Conservation (phyloP, 2,888 invertebrate genomes). For the Pristionchus fissidentatus region DNA sequence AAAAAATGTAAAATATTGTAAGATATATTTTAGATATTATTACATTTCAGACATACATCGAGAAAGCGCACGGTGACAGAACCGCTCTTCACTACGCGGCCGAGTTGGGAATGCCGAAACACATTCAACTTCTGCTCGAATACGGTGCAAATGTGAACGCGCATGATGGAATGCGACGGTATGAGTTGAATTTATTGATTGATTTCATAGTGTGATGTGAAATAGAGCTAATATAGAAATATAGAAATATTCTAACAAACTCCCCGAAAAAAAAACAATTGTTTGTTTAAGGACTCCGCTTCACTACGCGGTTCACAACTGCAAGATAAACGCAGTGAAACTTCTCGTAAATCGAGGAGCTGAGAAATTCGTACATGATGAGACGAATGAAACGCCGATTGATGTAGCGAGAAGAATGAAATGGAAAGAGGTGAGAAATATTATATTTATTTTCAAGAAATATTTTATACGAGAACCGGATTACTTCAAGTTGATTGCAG, state of each 20-base stretch:
- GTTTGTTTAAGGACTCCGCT: slow-evolving; percentile 1
- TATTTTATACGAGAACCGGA: too few relatives aligned
- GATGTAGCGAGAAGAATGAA: background rate
- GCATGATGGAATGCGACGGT: background rate
- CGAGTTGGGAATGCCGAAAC: background rate
- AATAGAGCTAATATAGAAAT: background rate
- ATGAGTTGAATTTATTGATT: background rate
- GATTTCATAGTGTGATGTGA: too few relatives aligned
- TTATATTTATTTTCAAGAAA: background rate
- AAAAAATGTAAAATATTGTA: too few relatives aligned
- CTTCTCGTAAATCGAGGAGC: background rate
- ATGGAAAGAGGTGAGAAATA: background rate
- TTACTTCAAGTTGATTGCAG: too few relatives aligned
- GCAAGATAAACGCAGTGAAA: background rate
- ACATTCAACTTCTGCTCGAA: background rate
- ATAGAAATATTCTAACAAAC: background rate
- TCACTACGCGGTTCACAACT: slow-evolving; percentile 1
- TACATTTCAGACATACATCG: background rate
- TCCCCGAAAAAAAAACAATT: background rate
- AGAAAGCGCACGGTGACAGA: background rate
- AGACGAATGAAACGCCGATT: background rate
- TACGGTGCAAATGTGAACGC: slow-evolving; percentile 30
- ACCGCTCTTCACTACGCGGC: slow-evolving; percentile 25
- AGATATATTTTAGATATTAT: background rate
- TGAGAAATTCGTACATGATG: background rate